These are phyloP conservation scores for Menidia beryllina DNA, from an alignment of 2,113 vertebrate genomes.

Conservation along the genomic window DNA sequence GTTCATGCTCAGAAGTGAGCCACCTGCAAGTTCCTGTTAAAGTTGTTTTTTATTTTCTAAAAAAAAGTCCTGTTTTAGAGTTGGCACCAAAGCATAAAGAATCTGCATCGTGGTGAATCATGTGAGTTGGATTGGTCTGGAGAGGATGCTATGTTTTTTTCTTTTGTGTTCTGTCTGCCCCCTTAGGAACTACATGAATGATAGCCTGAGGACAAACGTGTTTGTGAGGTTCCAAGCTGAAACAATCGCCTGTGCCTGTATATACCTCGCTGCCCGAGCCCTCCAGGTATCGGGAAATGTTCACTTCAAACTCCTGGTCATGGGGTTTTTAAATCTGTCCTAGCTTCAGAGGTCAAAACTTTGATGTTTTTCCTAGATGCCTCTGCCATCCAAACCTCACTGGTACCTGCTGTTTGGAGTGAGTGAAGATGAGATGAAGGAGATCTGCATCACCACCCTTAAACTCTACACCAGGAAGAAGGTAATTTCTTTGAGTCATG, in stretches of 20 bases:
- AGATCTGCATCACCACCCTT: conserved; percentile 93
- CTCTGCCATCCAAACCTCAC: conserved; percentile 91
- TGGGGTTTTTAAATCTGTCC: too few relatives aligned
- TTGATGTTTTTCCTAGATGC: conserved; percentile 81
- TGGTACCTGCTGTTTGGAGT: conserved; percentile 96
- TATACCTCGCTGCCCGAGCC: conserved; percentile 95
- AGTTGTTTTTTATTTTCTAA: too few relatives aligned
- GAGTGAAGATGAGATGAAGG: conserved; percentile 94
- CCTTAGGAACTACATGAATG: conserved; percentile 99
- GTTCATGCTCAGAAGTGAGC: too few relatives aligned
- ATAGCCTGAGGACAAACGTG: conserved; percentile 95
- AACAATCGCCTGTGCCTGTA: conserved; percentile 98
- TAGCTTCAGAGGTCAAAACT: background rate
- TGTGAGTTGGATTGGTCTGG: conserved; percentile 50
- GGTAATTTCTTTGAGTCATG: conserved; percentile 70
- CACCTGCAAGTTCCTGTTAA: background rate
- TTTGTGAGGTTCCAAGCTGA: conserved; percentile 98
- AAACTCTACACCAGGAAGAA: conserved; percentile 96
- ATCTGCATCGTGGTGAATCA: background rate
- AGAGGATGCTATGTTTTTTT: conserved; percentile 77
- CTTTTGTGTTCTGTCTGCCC: conserved; percentile 69
- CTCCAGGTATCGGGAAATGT: conserved; percentile 86
- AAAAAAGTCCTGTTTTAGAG: background rate
- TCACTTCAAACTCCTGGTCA: background rate
- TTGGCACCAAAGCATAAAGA: background rate